A percentile compares a stretch with the other conserved stretches of the same genome.
Evolutionary conservation across 1,140 invertebrate species (phyloP).

Genomic region (Diabrotica virgifera): DNA sequence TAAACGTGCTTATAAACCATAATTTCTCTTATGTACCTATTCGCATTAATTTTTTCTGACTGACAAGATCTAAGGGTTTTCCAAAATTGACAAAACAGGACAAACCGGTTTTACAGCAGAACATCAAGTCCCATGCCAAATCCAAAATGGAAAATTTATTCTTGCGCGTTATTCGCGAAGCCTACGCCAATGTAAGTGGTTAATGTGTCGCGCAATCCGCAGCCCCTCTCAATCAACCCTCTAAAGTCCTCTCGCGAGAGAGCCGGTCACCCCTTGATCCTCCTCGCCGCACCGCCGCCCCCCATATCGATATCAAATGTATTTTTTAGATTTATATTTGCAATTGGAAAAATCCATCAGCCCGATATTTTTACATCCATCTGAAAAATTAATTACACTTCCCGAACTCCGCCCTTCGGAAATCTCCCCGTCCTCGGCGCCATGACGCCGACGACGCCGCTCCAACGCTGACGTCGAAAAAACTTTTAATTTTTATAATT

Average conservation of each 20-base stretch:
- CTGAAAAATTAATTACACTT: constrained; percentile 39
- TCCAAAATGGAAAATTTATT: too few relatives aligned
- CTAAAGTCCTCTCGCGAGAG: constrained; percentile 1
- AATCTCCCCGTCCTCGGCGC: constrained; percentile 3
- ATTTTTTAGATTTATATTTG: constrained; percentile 42
- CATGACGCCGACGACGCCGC: constrained; percentile 7
- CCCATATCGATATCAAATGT: constrained; percentile 29
- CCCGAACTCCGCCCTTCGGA: neutral
- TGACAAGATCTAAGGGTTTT: too few relatives aligned
- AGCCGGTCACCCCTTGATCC: neutral
- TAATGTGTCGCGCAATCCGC: constrained; percentile 36
- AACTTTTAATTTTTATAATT: constrained; percentile 30
- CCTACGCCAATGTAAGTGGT: constrained; percentile 20
- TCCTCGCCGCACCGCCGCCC: constrained; percentile 22
- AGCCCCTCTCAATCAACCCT: constrained; percentile 21
- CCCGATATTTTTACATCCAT: constrained; percentile 45
- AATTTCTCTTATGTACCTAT: too few relatives aligned
- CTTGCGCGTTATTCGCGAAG: too few relatives aligned
- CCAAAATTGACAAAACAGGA: too few relatives aligned
- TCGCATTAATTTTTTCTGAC: too few relatives aligned
- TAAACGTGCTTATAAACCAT: too few relatives aligned
- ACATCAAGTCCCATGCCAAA: too few relatives aligned
- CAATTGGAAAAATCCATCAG: constrained; percentile 37
- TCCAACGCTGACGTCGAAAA: neutral
- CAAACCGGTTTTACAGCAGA: too few relatives aligned